Conservation (phyloP, 2,113 vertebrate species). For the Lichenostomus cassidix region DNA sequence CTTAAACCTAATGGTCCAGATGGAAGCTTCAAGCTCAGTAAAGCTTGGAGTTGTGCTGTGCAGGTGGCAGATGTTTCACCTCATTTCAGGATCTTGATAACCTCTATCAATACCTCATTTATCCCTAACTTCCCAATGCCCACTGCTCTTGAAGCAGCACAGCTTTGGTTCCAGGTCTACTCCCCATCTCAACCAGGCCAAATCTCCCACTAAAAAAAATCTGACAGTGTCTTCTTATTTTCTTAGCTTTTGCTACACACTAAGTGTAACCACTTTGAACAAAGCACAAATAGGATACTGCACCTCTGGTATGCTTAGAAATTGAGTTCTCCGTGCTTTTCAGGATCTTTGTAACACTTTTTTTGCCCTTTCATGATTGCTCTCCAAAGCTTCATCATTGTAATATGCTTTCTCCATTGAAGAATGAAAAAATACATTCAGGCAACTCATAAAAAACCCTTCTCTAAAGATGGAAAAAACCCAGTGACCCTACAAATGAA, state of each 20-base stretch:
- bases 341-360: slow-evolving; percentile 8
- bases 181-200: background rate
- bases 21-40: background rate
- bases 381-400: slow-evolving; percentile 51
- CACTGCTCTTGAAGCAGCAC: background rate
- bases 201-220: background rate
- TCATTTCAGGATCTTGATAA: background rate
- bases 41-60: background rate
- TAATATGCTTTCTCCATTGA: slow-evolving; percentile 67
- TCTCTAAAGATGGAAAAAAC: background rate
- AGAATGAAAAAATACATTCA: background rate
- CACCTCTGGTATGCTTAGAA: slow-evolving; percentile 75
- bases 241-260: background rate
- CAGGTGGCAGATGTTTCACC: background rate
- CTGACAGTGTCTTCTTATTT: background rate
- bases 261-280: background rate
- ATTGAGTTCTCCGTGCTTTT: slow-evolving; percentile 28
- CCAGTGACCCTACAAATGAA: background rate
- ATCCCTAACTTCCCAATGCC: background rate
- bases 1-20: background rate
- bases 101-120: background rate
- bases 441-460: background rate
- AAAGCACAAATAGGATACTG: background rate
- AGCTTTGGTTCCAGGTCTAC: background rate
- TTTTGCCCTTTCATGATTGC: slow-evolving; percentile 53